Evolutionary conservation across 2,113 vertebrate genomes (phyloP), one percentile per base, ranked within the genome.

Genomic region (Tychaedon coryphoeus): DNA sequence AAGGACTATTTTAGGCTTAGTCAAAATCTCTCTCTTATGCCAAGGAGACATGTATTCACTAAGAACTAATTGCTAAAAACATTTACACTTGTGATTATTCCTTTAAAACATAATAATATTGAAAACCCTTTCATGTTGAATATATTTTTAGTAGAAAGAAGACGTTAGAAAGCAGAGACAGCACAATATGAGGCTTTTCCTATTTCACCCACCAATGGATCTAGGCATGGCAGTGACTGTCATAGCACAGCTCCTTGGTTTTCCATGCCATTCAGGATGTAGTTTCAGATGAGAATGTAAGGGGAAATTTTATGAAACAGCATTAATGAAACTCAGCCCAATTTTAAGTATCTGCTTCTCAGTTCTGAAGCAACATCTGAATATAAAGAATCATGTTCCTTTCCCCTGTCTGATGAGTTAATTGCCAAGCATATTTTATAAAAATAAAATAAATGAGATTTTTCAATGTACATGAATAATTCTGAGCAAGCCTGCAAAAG

Each of bases 381-480:
- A 71, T 84, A 45, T 45, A 66, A 86, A 58, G 56, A 80, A 76
- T 71, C 9, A 33, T 86, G 31, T 64, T 79, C 18, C 13, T 82
- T 90, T 61, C 12, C 14, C 7, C 14, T 31, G 31, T 75, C 71
- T 74, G 82, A 28, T 23, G 70, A 79, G 29, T 62, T 91, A 92
- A 86, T 82, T 88, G n/a, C 24, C 14, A 72, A 69, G 15, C 1
- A 4, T 80, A 42, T 92, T 86, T 93, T 81, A 56, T 62, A 64
- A 78, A 34, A 90, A 86, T 66, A 76, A 92, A 96, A 92, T 43
- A 91, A 76, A 88, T 60, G 38, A 90, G 65, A n/a, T 66, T 92
- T 91, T 74, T 85, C 77, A 57, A 74, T 60, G n/a, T 75, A 58
- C 14, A 17, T 94, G 45, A 94, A 83, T 91, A 91, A 90, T 90